phyloP scores from a whole-genome alignment of 2,797 vertebrate species.

The Coranthus polyacanthus region DNA sequence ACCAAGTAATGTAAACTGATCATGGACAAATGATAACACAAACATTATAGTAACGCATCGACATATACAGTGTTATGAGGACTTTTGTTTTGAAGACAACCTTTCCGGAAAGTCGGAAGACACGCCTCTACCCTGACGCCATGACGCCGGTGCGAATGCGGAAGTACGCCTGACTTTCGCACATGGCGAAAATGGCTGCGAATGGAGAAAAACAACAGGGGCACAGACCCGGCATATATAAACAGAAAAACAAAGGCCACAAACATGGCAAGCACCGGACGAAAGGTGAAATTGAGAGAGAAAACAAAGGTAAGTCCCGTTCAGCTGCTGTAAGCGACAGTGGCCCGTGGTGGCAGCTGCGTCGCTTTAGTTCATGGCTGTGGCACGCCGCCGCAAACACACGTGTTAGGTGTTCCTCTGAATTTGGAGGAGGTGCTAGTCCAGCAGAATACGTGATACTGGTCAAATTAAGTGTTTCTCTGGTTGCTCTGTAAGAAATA shows the following conservation, averaged over 20 bases:
- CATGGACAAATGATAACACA: too few relatives aligned
- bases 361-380: not conserved
- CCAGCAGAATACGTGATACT: not conserved
- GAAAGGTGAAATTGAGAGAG: constrained; percentile 86
- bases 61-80: not conserved
- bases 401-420: constrained; percentile 63
- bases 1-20: not conserved
- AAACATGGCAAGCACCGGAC: constrained; percentile 89
- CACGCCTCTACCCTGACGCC: constrained; percentile 40
- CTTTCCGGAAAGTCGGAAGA: not conserved
- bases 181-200: constrained; percentile 85
- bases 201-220: constrained; percentile 82
- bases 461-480: not conserved
- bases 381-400: constrained; percentile 32
- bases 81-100: constrained; percentile 66
- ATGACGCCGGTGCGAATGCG: constrained; percentile 47
- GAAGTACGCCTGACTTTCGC: constrained; percentile 59
- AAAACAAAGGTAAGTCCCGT: constrained; percentile 84
- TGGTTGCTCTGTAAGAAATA: not conserved
- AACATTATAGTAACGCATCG: not conserved
- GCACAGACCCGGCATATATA: constrained; percentile 84
- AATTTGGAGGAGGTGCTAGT: fast-evolving
- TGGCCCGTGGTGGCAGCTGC: not conserved
- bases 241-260: constrained; percentile 89
- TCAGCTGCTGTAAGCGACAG: not conserved